Conservation (phyloP, 2,113 vertebrate genomes). For the Bagarius yarrelli region DNA sequence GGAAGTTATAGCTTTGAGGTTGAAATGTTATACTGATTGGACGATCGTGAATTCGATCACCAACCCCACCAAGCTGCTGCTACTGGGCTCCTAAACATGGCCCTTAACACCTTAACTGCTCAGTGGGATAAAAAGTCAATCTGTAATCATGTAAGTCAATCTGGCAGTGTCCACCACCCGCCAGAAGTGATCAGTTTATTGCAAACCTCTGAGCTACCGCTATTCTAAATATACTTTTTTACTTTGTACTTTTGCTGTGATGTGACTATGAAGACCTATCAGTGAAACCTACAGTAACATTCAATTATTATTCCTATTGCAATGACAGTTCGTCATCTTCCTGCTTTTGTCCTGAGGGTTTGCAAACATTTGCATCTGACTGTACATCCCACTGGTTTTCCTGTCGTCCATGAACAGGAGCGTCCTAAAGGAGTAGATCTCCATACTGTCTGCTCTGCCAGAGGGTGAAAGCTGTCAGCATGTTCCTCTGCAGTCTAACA, state of each 20-base stretch:
- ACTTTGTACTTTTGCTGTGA: neutral
- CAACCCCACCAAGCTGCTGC: no score
- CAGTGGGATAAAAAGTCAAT: no score
- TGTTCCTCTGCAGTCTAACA: conserved; percentile 1
- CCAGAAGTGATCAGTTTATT: no score
- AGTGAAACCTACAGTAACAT: neutral
- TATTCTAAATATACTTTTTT: neutral
- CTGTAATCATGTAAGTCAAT: no score
- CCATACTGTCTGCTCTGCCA: conserved; percentile 10
- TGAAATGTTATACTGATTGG: no score
- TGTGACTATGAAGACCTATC: neutral
- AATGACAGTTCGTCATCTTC: neutral
- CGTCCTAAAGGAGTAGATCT: neutral
- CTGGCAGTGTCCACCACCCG: no score
- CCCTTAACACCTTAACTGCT: no score
- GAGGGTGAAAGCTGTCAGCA: conserved; percentile 9
- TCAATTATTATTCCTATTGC: neutral
- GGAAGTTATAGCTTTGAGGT: no score
- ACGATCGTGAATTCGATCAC: no score
- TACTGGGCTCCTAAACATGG: no score
- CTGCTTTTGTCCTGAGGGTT: conserved; percentile 1
- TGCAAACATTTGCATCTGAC: conserved; percentile 8
- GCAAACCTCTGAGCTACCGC: neutral
- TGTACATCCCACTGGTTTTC: conserved; percentile 9
- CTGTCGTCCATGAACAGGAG: neutral